Percentiles rank a stretch among this genome's conserved stretches.
These are phyloP conservation scores for Rhipidura dahli DNA, from an alignment of 2,113 vertebrate genomes.

Conservation along the genomic window DNA sequence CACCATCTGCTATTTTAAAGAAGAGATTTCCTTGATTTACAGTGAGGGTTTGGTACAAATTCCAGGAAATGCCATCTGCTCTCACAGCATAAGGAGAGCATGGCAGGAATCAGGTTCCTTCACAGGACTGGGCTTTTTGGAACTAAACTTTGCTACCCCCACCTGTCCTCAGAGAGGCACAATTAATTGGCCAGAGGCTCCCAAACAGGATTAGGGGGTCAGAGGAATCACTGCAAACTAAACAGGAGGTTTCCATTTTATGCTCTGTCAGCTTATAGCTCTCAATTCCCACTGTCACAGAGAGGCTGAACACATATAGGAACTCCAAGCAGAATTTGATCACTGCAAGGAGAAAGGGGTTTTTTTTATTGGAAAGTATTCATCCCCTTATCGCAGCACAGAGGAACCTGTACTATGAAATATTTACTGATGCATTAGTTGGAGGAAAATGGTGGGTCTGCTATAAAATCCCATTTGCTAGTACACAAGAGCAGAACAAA, in stretches of 20 bases:
- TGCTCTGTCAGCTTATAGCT: not conserved
- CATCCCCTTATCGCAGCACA: not conserved
- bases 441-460: not conserved
- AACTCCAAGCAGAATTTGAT: not conserved
- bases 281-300: not conserved
- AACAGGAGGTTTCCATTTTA: conserved; percentile 12
- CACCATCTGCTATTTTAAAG: not conserved
- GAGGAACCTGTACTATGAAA: not conserved
- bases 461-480: not conserved
- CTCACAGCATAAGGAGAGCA: not conserved
- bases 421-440: not conserved
- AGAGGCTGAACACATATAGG: not conserved
- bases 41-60: not conserved
- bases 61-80: not conserved
- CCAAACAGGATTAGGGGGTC: not conserved
- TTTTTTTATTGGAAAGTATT: not conserved
- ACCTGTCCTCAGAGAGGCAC: not conserved
- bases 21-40: not conserved
- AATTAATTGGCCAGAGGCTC: not conserved
- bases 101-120: not conserved
- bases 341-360: not conserved
- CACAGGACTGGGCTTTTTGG: not conserved
- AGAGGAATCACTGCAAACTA: not conserved
- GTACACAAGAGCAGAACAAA: not conserved
- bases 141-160: not conserved